Evolutionary conservation across 2,113 vertebrate species (phyloP), one percentile per base, ranked within the genome.

Genomic region (Podiceps cristatus): DNA sequence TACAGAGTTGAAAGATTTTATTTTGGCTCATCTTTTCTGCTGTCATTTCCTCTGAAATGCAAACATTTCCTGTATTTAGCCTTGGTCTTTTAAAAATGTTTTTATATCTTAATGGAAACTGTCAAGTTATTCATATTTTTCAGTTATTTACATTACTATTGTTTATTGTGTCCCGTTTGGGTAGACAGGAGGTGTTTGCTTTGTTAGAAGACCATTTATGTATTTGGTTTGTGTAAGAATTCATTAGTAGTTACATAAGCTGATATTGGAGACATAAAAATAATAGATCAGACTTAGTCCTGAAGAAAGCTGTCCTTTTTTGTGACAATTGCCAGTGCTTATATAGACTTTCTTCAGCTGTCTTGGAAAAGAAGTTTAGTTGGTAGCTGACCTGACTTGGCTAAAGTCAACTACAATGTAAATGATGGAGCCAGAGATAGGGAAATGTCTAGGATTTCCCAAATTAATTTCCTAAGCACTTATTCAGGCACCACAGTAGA

Each of bases 51-150:
- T 97, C 58, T 88, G 66, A 96, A 94, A 93, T 60, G 52, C 44
- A 86, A 91, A 93, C 84, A 91, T 95, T 96, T 97, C 96, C 96
- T 82, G 93, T 71, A 69, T 90, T 95, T 96, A 86, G 73, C 50
- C 23, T 75, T 49, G 44, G 60, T 69, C 60, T 94, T 60, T 64
- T 22, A 73, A 96, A 91, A 88, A 73, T 88, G 35, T 86, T 96
- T 88, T 94, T 79, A 2, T 87, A 23, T 90, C 72, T 86, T 82
- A 92, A 82, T 88, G 86, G 87, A 93, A 97, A 82, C 50, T 93
- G 92, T 72, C 88, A 87, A 75, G 56, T 84, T 94, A 78, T 78
- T 93, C 8, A 55, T 79, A 47, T 62, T 92, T 81, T 94, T 93
- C 42, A 96, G 79, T 62, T 96, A 93, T 95, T 94, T 97, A 44